These are phyloP conservation scores for Hypotaenidia philippensis DNA, from an alignment of 2,797 vertebrate species.

Conservation along the genomic window DNA sequence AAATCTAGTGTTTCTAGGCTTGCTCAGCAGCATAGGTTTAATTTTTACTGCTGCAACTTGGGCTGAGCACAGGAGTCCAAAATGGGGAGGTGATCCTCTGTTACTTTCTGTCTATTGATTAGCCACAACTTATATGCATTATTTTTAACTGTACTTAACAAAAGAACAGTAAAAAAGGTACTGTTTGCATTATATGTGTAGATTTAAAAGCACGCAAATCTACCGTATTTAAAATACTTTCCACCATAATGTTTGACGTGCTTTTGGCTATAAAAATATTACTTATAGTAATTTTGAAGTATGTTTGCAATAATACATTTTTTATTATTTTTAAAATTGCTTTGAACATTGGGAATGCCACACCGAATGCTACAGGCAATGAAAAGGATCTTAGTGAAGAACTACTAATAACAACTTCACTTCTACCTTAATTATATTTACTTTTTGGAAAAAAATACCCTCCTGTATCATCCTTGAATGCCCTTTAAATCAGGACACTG, in stretches of 20 bases:
- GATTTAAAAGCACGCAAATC: neutral
- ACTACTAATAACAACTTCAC: slow-evolving; percentile 49
- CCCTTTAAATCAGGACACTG: slow-evolving; percentile 77
- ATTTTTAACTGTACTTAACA: neutral
- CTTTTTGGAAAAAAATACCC: neutral
- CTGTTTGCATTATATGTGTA: neutral
- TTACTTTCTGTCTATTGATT: neutral
- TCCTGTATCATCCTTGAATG: slow-evolving; percentile 74
- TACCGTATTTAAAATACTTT: neutral
- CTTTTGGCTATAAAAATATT: slow-evolving; percentile 68
- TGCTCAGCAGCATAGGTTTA: neutral
- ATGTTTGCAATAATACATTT: slow-evolving; percentile 44
- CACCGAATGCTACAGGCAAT: slow-evolving; percentile 25
- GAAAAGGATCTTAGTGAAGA: slow-evolving; percentile 42
- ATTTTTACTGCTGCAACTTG: neutral
- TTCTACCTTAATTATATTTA: slow-evolving; percentile 72
- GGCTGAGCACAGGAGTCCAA: neutral
- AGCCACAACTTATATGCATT: neutral
- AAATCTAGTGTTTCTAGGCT: neutral
- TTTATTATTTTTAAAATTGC: slow-evolving; percentile 50
- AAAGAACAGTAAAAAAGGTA: neutral
- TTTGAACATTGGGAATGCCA: slow-evolving; percentile 39
- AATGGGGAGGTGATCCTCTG: neutral
- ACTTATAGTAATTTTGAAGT: slow-evolving; percentile 61
- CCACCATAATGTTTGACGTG: slow-evolving; percentile 49